phyloP scores from a whole-genome alignment of 2,888 invertebrate genomes.

The Napeogenes inachia region DNA sequence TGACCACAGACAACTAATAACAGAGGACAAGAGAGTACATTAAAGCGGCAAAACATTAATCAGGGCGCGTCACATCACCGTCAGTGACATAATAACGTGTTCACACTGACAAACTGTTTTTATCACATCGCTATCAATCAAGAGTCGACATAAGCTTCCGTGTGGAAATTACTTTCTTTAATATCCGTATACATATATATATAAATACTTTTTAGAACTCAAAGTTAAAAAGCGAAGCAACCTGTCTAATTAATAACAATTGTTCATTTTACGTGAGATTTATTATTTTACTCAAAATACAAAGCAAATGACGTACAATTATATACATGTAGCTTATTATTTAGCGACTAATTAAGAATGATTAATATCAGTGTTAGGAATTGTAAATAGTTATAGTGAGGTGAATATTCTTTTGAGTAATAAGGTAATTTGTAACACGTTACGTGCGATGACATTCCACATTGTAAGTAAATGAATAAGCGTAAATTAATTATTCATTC shows the following conservation, averaged over 20 bases:
- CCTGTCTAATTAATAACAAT: not conserved
- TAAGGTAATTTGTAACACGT: conserved; percentile 54
- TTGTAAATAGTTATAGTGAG: conserved; percentile 51
- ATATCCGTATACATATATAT: conserved; percentile 7
- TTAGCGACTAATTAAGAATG: conserved; percentile 53
- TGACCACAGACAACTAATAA: conserved; percentile 54
- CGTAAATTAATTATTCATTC: conserved; percentile 43
- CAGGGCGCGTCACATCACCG: conserved; percentile 44
- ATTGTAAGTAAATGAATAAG: conserved; percentile 10
- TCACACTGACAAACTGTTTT: conserved; percentile 64
- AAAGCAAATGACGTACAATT: conserved; percentile 14
- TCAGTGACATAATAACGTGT: conserved; percentile 68
- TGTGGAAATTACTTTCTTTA: conserved; percentile 55
- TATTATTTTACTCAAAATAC: conserved; percentile 14
- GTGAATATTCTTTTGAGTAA: conserved; percentile 51
- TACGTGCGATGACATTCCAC: conserved; percentile 48
- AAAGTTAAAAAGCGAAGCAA: not conserved
- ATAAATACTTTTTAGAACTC: not conserved
- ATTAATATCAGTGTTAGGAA: conserved; percentile 53
- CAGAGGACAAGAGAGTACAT: conserved; percentile 46
- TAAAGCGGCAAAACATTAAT: conserved; percentile 61
- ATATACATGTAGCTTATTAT: conserved; percentile 28
- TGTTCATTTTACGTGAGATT: not conserved
- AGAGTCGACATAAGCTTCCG: conserved; percentile 61
- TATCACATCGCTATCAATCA: conserved; percentile 66